Conservation (phyloP, 2,113 vertebrate species). For the Lutjanus erythropterus region DNA sequence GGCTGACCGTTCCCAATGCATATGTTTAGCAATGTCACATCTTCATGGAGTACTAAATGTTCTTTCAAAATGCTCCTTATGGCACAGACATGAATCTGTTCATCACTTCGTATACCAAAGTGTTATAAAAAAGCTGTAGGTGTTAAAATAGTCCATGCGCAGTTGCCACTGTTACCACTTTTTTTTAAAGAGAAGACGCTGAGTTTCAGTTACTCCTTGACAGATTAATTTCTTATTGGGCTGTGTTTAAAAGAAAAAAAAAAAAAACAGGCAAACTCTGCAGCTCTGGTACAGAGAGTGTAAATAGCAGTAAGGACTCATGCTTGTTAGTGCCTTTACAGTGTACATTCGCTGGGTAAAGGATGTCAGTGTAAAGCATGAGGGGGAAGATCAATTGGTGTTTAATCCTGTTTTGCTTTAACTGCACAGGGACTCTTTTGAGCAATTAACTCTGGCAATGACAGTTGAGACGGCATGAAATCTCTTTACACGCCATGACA, state of each 20-base stretch:
- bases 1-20: conserved; percentile 31
- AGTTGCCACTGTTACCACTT: neutral
- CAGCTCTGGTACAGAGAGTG: conserved; percentile 18
- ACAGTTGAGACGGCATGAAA: conserved; percentile 63
- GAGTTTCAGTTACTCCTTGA: conserved; percentile 18
- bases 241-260: neutral
- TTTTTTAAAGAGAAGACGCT: conserved; percentile 20
- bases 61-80: conserved; percentile 34
- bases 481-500: conserved; percentile 53
- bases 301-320: conserved; percentile 26
- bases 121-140: conserved; percentile 9
- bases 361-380: conserved; percentile 50
- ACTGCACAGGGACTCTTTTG: conserved; percentile 52
- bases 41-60: conserved; percentile 48
- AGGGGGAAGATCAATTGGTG: conserved; percentile 59
- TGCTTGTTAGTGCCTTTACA: conserved; percentile 55
- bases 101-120: neutral
- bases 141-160: conserved; percentile 15
- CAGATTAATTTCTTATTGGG: conserved; percentile 35
- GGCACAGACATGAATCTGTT: conserved; percentile 4
- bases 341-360: conserved; percentile 49
- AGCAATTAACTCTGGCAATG: conserved; percentile 64
- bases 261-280: conserved; percentile 19
- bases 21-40: conserved; percentile 40
- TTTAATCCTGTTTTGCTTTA: conserved; percentile 65